Conservation (phyloP, 2,888 invertebrate species). For the Megastigmus dorsalis region DNA sequence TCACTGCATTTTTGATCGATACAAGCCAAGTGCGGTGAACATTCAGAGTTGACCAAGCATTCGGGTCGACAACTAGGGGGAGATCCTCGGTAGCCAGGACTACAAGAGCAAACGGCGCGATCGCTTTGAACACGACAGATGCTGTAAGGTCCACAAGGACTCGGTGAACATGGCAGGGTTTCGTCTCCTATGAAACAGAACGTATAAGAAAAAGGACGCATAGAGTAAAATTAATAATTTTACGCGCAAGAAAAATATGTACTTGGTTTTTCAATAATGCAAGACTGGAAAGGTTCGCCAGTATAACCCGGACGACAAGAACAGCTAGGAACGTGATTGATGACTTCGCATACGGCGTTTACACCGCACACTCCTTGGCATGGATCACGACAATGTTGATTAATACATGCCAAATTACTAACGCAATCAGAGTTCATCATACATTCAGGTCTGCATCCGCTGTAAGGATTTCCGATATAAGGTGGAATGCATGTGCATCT, state of each 20-base stretch:
- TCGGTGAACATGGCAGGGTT: conserved; percentile 78
- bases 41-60: conserved; percentile 79
- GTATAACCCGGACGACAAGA: conserved; percentile 84
- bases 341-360: conserved; percentile 88
- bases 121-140: conserved; percentile 77
- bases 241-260: too few relatives aligned
- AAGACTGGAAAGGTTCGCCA: conserved; percentile 90
- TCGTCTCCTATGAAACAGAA: conserved; percentile 56
- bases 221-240: neutral
- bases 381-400: conserved; percentile 90
- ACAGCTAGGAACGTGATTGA: conserved; percentile 89
- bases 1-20: conserved; percentile 80
- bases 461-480: conserved; percentile 83
- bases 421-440: conserved; percentile 88
- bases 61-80: conserved; percentile 79
- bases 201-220: too few relatives aligned
- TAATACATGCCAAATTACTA: conserved; percentile 85
- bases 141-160: conserved; percentile 80
- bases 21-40: conserved; percentile 78
- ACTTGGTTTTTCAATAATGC: conserved; percentile 75
- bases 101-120: conserved; percentile 80
- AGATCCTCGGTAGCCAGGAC: conserved; percentile 77
- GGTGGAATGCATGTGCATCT: conserved; percentile 91
- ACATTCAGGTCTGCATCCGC: conserved; percentile 90
- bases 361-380: conserved; percentile 89